Evolutionary conservation across 2,888 invertebrate genomes (phyloP).

Genomic region (Brachypalpus laphriformis): DNA sequence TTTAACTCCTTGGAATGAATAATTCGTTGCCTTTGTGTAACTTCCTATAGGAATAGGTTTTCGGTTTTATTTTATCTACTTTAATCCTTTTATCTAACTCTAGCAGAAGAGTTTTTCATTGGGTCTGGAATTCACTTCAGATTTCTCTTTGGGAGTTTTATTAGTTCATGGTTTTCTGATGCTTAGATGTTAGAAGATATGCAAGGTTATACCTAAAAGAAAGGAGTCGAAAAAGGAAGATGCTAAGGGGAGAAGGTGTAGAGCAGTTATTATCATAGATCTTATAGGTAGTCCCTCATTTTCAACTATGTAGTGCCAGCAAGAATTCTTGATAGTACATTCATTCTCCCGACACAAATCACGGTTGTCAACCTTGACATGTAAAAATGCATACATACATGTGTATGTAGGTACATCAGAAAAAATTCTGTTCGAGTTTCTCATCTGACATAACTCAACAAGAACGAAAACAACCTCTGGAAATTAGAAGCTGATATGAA

Average conservation of each 20-base stretch:
- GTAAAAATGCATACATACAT: no score
- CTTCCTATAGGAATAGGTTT: conserved; percentile 39
- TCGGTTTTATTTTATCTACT: conserved; percentile 50
- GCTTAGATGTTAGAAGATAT: conserved; percentile 12
- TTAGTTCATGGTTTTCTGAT: conserved; percentile 19
- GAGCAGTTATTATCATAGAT: neutral
- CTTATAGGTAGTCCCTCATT: no score
- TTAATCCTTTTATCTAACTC: conserved; percentile 69
- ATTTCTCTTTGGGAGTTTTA: conserved; percentile 6
- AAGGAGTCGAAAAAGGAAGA: neutral
- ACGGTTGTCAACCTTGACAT: no score
- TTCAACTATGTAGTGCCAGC: no score
- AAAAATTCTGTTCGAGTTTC: no score
- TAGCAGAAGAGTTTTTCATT: conserved; percentile 44
- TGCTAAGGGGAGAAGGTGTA: neutral
- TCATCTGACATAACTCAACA: no score
- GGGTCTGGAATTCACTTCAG: conserved; percentile 9
- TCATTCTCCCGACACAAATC: no score
- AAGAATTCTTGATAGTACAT: no score
- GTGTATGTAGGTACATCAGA: no score
- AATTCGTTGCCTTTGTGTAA: conserved; percentile 62
- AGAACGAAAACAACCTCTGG: no score
- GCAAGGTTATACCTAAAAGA: neutral
- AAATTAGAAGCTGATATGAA: no score
- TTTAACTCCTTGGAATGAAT: conserved; percentile 45